These are phyloP conservation scores for Cryptoblepharus egeriae DNA, from an alignment of 2,797 vertebrate species.

Conservation along the genomic window DNA sequence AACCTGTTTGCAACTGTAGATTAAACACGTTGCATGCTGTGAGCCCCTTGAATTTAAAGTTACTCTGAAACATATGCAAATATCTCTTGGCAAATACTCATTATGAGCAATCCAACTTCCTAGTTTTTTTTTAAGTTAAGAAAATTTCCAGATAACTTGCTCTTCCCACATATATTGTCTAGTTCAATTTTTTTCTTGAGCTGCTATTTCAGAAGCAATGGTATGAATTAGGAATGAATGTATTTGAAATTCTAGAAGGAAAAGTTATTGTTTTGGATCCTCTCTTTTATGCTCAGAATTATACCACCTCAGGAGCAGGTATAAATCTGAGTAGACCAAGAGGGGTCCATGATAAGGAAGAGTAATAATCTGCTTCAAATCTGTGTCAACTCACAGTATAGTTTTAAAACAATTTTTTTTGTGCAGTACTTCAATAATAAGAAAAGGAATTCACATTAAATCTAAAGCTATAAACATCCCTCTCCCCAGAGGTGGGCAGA, in stretches of 20 bases:
- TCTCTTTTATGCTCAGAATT: constrained; percentile 61
- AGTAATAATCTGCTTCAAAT: constrained; percentile 64
- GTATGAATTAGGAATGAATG: constrained; percentile 65
- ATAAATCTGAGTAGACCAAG: no score
- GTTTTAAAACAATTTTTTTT: constrained; percentile 44
- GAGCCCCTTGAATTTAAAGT: constrained; percentile 77
- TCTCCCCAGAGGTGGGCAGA: no score
- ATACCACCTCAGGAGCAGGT: no score
- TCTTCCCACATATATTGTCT: constrained; percentile 73
- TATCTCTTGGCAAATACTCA: constrained; percentile 76
- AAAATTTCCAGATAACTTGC: constrained; percentile 75
- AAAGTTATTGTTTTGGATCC: constrained; percentile 57
- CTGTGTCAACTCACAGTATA: constrained; percentile 52
- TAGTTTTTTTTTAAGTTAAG: constrained; percentile 64
- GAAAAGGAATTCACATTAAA: constrained; percentile 40
- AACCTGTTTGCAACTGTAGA: constrained; percentile 64
- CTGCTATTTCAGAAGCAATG: constrained; percentile 64
- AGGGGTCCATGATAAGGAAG: no score
- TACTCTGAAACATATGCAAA: constrained; percentile 74
- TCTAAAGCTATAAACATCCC: constrained; percentile 46
- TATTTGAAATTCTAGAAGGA: constrained; percentile 64
- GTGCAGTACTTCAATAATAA: constrained; percentile 45
- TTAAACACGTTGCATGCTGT: constrained; percentile 64
- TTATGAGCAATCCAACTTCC: constrained; percentile 76
- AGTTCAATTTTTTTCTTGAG: constrained; percentile 69